These are phyloP conservation scores for Hippocampus barbouri DNA, from an alignment of 2,113 vertebrate species.

Conservation along the genomic window DNA sequence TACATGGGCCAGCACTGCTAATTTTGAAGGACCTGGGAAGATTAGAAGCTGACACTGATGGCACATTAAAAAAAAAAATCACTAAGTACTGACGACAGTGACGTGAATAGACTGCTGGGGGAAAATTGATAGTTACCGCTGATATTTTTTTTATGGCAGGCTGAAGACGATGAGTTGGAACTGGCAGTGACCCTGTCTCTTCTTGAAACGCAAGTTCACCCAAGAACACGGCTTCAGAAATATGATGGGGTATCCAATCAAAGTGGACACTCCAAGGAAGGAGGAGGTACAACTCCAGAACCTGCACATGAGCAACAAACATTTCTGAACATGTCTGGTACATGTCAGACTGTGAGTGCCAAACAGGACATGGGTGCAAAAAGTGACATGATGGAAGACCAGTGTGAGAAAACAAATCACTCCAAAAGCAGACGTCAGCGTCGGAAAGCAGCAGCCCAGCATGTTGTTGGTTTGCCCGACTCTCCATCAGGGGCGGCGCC, in stretches of 20 bases:
- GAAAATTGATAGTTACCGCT: no score
- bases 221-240: not conserved
- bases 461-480: slow-evolving; percentile 42
- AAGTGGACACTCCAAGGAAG: not conserved
- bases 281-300: not conserved
- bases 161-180: slow-evolving; percentile 59
- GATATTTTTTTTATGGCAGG: slow-evolving; percentile 36
- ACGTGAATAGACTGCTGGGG: no score
- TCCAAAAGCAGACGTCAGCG: slow-evolving; percentile 54
- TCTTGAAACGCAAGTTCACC: slow-evolving; percentile 38
- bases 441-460: slow-evolving; percentile 34
- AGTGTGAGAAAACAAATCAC: slow-evolving; percentile 39
- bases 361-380: slow-evolving; percentile 1
- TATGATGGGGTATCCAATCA: not conserved
- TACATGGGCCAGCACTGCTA: not conserved
- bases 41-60: not conserved
- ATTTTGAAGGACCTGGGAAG: no score
- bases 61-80: not conserved
- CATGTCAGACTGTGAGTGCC: not conserved
- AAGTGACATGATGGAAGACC: slow-evolving; percentile 3
- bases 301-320: slow-evolving; percentile 11
- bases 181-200: slow-evolving; percentile 57
- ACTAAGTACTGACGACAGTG: no score
- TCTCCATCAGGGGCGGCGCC: slow-evolving; percentile 50
- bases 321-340: not conserved